Conservation (phyloP, 2,888 invertebrate species). For the Subacronicta megacephala region DNA sequence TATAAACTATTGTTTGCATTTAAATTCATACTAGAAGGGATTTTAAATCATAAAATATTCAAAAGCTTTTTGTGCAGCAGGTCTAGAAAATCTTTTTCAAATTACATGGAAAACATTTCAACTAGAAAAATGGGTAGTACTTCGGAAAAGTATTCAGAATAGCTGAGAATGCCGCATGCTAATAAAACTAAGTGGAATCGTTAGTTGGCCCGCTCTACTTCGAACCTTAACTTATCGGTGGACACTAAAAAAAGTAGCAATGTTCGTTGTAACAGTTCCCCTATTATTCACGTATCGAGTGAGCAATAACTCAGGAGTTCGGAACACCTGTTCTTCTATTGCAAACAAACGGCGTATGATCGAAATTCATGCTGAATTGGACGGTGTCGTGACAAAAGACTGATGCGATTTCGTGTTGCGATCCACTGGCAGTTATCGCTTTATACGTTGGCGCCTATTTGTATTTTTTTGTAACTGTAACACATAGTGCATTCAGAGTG, state of each 20-base stretch:
- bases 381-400: constrained; percentile 44
- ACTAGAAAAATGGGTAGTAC: constrained; percentile 19
- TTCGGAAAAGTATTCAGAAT: constrained; percentile 12
- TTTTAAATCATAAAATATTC: too few relatives aligned
- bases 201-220: constrained; percentile 10
- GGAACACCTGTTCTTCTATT: constrained; percentile 74
- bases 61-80: too few relatives aligned
- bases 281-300: constrained; percentile 69
- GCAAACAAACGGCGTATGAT: constrained; percentile 62
- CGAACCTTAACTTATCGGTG: constrained; percentile 16
- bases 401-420: constrained; percentile 44
- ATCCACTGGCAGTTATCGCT: constrained; percentile 18
- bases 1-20: too few relatives aligned
- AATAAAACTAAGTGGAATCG: constrained; percentile 29
- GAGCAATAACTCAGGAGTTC: constrained; percentile 66
- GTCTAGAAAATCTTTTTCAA: constrained; percentile 44
- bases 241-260: constrained; percentile 41
- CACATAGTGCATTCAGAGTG: constrained; percentile 5
- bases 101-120: constrained; percentile 25
- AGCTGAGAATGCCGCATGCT: constrained; percentile 7
- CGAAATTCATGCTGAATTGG: constrained; percentile 51
- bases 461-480: constrained; percentile 23
- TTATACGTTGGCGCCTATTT: constrained; percentile 1
- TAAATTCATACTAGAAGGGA: too few relatives aligned
- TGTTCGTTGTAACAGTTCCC: constrained; percentile 52